Conservation (phyloP, 2,888 invertebrate species). For the Cerceris ruficornis region DNA sequence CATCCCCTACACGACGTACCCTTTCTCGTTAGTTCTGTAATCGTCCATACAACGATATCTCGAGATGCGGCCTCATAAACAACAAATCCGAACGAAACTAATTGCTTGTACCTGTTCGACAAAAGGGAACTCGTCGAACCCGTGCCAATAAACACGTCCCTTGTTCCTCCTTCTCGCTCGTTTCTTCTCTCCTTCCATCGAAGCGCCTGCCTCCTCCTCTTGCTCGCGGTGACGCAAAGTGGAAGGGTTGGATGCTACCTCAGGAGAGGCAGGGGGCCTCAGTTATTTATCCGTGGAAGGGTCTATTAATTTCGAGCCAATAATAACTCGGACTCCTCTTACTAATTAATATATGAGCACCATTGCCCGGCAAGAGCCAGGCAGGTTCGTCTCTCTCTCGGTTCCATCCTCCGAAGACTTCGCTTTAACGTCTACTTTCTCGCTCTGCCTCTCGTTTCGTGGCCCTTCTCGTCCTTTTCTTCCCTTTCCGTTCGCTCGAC, state of each 20-base stretch:
- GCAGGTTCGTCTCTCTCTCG: constrained; percentile 72
- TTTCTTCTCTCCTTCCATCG: constrained; percentile 15
- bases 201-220: constrained; percentile 15
- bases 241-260: constrained; percentile 54
- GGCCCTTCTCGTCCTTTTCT: no score
- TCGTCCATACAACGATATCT: constrained; percentile 14
- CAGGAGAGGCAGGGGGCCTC: constrained; percentile 47
- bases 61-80: constrained; percentile 54
- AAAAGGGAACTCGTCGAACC: constrained; percentile 57
- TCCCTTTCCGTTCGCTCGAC: no score
- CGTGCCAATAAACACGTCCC: constrained; percentile 67
- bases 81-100: constrained; percentile 61
- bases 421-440: no score
- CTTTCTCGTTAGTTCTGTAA: background rate
- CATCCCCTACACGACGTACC: constrained; percentile 8
- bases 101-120: constrained; percentile 66
- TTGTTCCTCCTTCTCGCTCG: constrained; percentile 30
- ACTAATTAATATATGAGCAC: constrained; percentile 78
- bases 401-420: constrained; percentile 9
- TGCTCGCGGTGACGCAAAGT: constrained; percentile 48
- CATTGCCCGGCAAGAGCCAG: constrained; percentile 67
- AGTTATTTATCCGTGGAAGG: constrained; percentile 75
- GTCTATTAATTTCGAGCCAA: constrained; percentile 77
- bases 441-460: no score
- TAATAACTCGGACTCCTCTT: constrained; percentile 75